Base-by-base conservation (phyloP, 1,140 invertebrate species). In the Neodiprion virginianus region DNA sequence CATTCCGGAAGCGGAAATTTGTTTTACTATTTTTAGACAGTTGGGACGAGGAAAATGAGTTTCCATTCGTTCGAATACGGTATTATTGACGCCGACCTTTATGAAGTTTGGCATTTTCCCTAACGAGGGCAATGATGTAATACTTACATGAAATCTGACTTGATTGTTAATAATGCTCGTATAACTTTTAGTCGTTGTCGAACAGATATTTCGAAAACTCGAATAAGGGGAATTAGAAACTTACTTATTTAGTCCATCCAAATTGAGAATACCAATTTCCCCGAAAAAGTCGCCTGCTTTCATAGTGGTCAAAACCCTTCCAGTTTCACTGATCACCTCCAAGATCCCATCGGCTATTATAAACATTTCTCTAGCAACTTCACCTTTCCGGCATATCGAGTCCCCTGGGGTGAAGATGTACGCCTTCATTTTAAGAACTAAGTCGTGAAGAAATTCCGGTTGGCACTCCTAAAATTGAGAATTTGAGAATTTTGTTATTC, bases 321-420 rank as follows among this genome's bases (percentile, higher is more conserved):
- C 97, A 49, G 94, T 95, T 86, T 98, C 97, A 83, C 97, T 98
- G 79, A 97, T 95, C 12, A 99, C 97, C 90, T 99, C 97, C 40
- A 99, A 90, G 78, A 98, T 97, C 8, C 97, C 97, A 86, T 98
- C 97, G 10, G 97, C 97, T 81, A 99, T 98, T 80, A 99, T 99
- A 83, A 99, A 99, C 97, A 99, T 99, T 89, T 99, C 97, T 79
- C 97, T 89, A 0, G 97, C 97, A 12, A 98, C 96, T 90, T 98
- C 94, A 79, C 96, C 97, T 87, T 98, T 97, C 2, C 97, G 91
- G 84, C 97, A 99, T 81, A 99, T 98, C 50, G 97, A 94, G 87
- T 99, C 97, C 28, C 97, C 97, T 0, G 97, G 97, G 12, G 97
- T 98, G 85, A 98, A 99, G 85, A 99, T 99, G 84, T 97, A 98